Evolutionary conservation across 2,888 invertebrate species (phyloP), one percentile per base, ranked within the genome.

Genomic region (Drosophila kuntzei): DNA sequence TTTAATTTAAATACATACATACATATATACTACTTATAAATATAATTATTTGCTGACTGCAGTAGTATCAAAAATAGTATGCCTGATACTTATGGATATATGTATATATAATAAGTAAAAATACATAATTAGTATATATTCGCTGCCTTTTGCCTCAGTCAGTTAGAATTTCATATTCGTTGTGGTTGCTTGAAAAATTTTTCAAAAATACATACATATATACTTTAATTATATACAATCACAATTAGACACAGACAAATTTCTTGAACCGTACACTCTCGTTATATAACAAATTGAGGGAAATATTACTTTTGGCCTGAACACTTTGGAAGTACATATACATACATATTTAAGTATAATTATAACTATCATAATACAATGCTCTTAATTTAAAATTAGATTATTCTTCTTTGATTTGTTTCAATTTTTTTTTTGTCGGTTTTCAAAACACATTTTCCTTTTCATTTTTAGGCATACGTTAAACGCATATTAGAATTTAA

Each of bases 231-330:
- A 58, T 66, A 55, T 71, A 71, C 44, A 67, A 58, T 55, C 51
- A 63, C 63, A 67, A 51, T 59, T 41, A 25, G 50, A 73, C 51
- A 66, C 44, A 44, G 36, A 71, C 39, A 44, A 46, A 63, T 57
- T 58, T 51, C 36, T 44, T 39, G 32, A 60, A 44, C 39, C 43
- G 37, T 59, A 62, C 34, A 39, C 16, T 50, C 36, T 51, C 22
- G 51, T 53, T 62, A 59, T 25, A 61, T 49, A 51, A 61, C 41
- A 59, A 53, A 50, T 37, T 55, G 27, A 8, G 34, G 39, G 20
- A 41, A 67, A 53, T 37, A 61, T 85, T 71, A 82, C 76, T 86
- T 89, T 89, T 85, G 85, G 85, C 86, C 85, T 85, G 89, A 89
- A 86, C 89, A 85, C 85, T 85, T 85, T 85, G 85, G 85, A 86